Evolutionary conservation across 2,797 vertebrate genomes (phyloP).

Genomic region (Diplodus puntazzo): DNA sequence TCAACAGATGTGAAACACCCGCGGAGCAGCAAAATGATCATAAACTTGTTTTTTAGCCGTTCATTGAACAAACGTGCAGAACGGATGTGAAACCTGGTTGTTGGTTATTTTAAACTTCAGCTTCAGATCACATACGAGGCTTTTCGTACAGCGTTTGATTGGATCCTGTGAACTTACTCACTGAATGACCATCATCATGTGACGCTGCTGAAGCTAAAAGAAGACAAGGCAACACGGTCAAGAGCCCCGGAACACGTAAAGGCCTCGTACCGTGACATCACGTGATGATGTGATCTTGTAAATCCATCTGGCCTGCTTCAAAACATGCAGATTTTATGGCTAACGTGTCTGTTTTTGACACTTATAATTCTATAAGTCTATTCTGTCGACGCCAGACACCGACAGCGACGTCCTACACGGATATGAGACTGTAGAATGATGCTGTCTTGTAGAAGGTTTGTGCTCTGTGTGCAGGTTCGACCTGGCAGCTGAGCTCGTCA

Average conservation of each 20-base stretch:
- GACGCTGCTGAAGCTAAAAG: neutral
- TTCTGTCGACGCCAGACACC: neutral
- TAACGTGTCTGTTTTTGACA: neutral
- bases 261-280: no score
- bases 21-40: neutral
- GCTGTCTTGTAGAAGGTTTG: no score
- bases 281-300: no score
- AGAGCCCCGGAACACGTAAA: neutral
- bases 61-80: neutral
- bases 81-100: neutral
- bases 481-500: neutral
- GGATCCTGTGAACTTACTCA: neutral
- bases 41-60: neutral
- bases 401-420: neutral
- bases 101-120: neutral
- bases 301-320: no score
- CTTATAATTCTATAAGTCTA: neutral
- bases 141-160: neutral
- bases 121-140: neutral
- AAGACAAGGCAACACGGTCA: neutral
- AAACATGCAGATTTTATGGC: neutral
- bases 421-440: neutral
- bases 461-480: neutral
- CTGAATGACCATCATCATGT: neutral
- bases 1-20: neutral